These are phyloP conservation scores for Fukomys damarensis DNA, from an alignment of 2,113 vertebrate species.

Conservation along the genomic window DNA sequence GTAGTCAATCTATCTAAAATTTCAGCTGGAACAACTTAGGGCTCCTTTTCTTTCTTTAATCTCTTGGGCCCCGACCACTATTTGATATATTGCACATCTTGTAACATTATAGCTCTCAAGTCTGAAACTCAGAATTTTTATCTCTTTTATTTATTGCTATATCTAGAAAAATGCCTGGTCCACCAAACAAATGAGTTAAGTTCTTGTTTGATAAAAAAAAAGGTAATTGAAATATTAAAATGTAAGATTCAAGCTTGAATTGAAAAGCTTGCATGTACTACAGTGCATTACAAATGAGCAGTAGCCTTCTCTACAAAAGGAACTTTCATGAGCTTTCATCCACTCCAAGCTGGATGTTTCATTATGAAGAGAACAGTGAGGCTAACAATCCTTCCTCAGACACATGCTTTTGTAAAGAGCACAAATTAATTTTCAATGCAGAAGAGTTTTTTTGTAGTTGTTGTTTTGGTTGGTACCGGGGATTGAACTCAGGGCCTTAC, in stretches of 20 bases:
- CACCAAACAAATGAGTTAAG: neutral
- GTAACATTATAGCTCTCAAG: neutral
- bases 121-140: neutral
- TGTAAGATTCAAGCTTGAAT: neutral
- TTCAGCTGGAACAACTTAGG: neutral
- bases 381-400: neutral
- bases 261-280: neutral
- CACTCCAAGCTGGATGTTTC: neutral
- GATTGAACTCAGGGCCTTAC: too few species aligned
- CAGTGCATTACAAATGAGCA: neutral
- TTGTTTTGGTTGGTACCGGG: too few species aligned
- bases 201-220: neutral
- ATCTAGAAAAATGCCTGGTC: neutral
- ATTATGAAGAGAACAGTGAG: neutral
- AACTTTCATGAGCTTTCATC: neutral
- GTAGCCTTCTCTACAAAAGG: neutral
- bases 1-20: neutral
- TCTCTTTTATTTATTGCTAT: neutral
- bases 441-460: too few species aligned
- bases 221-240: slow-evolving; percentile 10
- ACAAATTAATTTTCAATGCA: neutral
- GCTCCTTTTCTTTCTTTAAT: neutral
- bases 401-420: neutral
- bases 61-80: neutral
- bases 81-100: neutral